phyloP scores from a whole-genome alignment of 1,140 invertebrate genomes.

The Glossosoma conforme region DNA sequence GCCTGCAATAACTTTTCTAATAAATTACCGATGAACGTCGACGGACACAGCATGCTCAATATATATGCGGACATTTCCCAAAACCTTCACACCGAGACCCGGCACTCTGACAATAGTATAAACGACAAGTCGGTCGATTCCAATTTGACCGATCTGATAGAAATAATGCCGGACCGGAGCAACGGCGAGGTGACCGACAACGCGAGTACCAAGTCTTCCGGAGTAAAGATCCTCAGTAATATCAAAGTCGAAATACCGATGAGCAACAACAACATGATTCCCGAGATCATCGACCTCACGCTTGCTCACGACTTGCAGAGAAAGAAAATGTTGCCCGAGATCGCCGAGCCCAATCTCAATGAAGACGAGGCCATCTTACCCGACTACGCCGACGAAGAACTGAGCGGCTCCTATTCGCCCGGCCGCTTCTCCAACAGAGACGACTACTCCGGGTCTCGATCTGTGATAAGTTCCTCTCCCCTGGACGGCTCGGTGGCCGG shows the following conservation, averaged over 20 bases:
- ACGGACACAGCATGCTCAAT: not conserved
- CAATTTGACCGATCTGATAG: not conserved
- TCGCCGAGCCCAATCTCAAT: slow-evolving; percentile 7
- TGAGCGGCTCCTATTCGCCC: slow-evolving; percentile 15
- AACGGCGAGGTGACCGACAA: slow-evolving; percentile 4
- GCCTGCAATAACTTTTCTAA: slow-evolving; percentile 1
- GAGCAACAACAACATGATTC: slow-evolving; percentile 43
- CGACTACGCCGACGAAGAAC: slow-evolving; percentile 38
- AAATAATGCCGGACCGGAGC: slow-evolving; percentile 9
- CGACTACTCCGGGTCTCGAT: slow-evolving; percentile 1
- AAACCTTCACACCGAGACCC: too few relatives aligned
- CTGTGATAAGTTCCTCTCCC: not conserved
- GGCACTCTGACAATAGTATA: not conserved
- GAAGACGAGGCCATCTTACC: slow-evolving; percentile 37
- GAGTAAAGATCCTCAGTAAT: slow-evolving; percentile 49
- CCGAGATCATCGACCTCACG: slow-evolving; percentile 47
- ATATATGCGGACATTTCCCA: too few relatives aligned
- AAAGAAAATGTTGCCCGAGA: slow-evolving; percentile 2
- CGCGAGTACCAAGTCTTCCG: slow-evolving; percentile 18
- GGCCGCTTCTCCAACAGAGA: slow-evolving; percentile 7
- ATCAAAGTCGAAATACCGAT: slow-evolving; percentile 49
- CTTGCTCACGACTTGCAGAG: slow-evolving; percentile 34
- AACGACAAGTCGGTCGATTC: not conserved
- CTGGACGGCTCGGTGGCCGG: not conserved
- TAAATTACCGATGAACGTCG: too few relatives aligned